Conservation (phyloP, 1,140 invertebrate species). For the Drosophila kikkawai region DNA sequence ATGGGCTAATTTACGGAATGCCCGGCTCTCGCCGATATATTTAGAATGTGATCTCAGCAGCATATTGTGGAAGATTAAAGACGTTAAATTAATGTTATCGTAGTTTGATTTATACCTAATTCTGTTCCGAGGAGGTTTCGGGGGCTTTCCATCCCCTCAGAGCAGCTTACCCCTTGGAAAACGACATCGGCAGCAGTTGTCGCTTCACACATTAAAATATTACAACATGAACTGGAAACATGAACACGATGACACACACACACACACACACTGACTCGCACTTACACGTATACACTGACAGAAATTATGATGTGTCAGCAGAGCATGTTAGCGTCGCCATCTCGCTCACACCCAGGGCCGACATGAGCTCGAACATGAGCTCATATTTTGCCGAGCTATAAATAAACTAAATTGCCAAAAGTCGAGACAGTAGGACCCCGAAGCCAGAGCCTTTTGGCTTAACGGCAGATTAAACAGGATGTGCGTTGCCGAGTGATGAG, state of each 20-base stretch:
- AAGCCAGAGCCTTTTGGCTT: constrained; percentile 50
- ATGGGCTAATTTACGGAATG: constrained; percentile 2
- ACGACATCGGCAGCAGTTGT: constrained; percentile 80
- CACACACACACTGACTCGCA: constrained; percentile 28
- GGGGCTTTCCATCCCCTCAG: background rate
- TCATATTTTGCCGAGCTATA: constrained; percentile 77
- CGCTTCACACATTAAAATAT: constrained; percentile 82
- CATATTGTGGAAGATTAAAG: constrained; percentile 71
- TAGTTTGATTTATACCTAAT: constrained; percentile 68
- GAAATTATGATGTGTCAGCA: constrained; percentile 81
- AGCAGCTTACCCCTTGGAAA: constrained; percentile 42
- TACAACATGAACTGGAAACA: constrained; percentile 81
- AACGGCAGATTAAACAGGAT: constrained; percentile 76
- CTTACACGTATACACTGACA: constrained; percentile 45
- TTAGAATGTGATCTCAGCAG: constrained; percentile 43
- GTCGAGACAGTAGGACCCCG: constrained; percentile 52
- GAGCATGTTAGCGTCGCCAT: constrained; percentile 48
- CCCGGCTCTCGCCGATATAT: background rate
- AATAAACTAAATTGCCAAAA: constrained; percentile 81
- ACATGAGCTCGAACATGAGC: constrained; percentile 52
- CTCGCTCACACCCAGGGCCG: constrained; percentile 24
- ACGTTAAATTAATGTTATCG: constrained; percentile 70
- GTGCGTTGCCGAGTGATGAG: constrained; percentile 33
- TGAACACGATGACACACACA: constrained; percentile 54
- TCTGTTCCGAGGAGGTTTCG: constrained; percentile 6